Evolutionary conservation across 2,888 invertebrate species (phyloP).

Genomic region (Lepas anatifera): DNA sequence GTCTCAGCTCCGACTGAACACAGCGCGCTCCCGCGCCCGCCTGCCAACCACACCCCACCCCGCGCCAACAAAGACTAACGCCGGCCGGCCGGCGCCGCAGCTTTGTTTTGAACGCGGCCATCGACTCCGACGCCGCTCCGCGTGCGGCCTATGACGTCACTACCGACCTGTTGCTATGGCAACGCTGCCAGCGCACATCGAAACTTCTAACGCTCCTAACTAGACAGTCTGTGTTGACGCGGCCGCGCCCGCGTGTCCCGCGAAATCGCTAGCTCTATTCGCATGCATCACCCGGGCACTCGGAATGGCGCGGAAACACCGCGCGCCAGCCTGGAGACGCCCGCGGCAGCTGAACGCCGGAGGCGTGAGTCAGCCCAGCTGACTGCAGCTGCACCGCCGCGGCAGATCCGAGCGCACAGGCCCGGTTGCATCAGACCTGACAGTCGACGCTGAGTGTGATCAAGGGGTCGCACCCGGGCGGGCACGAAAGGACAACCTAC

Average conservation of each 20-base stretch:
- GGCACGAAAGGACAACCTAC: too few relatives aligned
- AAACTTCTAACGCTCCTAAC: too few relatives aligned
- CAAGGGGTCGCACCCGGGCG: too few relatives aligned
- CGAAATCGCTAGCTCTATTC: too few relatives aligned
- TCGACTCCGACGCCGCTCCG: constrained; percentile 12
- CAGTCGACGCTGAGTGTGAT: too few relatives aligned
- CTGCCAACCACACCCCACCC: background rate
- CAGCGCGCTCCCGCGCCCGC: background rate
- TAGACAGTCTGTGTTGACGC: too few relatives aligned
- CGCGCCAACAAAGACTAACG: background rate
- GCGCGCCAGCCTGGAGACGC: background rate
- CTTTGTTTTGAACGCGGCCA: constrained; percentile 9
- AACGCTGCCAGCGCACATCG: background rate
- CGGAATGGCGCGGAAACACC: background rate
- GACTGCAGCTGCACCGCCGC: too few relatives aligned
- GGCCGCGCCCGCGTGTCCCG: too few relatives aligned
- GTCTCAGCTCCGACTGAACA: background rate
- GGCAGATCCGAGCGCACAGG: too few relatives aligned
- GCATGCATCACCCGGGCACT: too few relatives aligned
- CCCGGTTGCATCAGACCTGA: too few relatives aligned
- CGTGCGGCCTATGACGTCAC: constrained; percentile 2
- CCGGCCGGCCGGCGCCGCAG: background rate
- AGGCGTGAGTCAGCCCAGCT: background rate
- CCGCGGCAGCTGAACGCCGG: background rate
- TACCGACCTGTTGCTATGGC: background rate